Base-by-base conservation (phyloP, 1,140 invertebrate species). In the Luehdorfia chinensis region DNA sequence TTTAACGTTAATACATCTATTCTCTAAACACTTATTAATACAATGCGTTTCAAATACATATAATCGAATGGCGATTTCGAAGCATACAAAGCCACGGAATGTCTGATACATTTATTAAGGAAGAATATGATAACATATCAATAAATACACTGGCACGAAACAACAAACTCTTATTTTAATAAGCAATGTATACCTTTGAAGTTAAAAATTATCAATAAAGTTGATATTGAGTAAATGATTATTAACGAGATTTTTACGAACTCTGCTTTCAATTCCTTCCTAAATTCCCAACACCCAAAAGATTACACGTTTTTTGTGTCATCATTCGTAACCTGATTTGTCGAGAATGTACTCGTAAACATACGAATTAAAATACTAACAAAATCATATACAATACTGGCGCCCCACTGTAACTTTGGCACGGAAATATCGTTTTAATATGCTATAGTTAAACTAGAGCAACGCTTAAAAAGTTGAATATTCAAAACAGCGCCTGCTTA, bases 81-180 rank as follows among this genome's bases (percentile, higher is more conserved):
- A 49, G 65, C 53, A 63, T 53, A 66, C 46, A 62, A 68, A 66
- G 66, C 63, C 45, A 47, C 63, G 73, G 73, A 76, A 76, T 76
- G 73, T 76, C 55, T 61, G 49, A 59, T 57, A 48, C 32, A 47
- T 25, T 49, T 48, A 43, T 37, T 30, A 44, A 37, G 30, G 19
- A 57, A 34, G 45, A 27, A 45, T 47, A 56, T 41, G 19, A 49
- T 23, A 47, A 43, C 47, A 53, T 15, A n/a, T n/a, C n/a, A n/a
- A 27, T 39, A 47, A 37, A 21, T 19, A 48, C 12, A 33, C 12
- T 43, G 44, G 14, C 12, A 41, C 33, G 13, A 44, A 33, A 37
- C 34, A 46, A 32, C 32, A 12, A 39, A 33, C 19, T 14, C 37
- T 31, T 43, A 43, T 15, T 43, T 25, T 25, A 16, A 48, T 14